Base-by-base conservation (phyloP, 2,797 vertebrate genomes). In the Odontamblyopus lacepedii region DNA sequence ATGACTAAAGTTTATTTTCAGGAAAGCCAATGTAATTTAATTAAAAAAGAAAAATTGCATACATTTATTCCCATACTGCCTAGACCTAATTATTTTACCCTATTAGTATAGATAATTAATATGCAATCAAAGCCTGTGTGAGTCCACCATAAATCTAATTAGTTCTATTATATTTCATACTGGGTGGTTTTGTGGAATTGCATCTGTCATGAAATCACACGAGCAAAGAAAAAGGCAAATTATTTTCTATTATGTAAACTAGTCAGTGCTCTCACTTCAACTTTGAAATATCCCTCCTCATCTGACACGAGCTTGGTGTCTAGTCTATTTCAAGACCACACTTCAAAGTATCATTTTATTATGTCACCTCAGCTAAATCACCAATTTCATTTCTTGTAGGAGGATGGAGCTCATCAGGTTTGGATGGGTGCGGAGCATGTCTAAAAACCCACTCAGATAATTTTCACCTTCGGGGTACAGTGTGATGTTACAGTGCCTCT, bases 391-490 rank as follows among this genome's bases (percentile, higher is more conserved):
- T 69, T 73, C 71, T 66, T 63, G 68, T 76, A 68, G 70, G 35
- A 65, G 64, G 27, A 16, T 18, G 64, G 41, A 18, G 63, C 44
- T 15, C 23, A 66, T 29, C 23, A 78, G 13, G 70, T 72, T 79
- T 77, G 16, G 65, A 19, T 53, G 55, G 9, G 38, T 78, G 57
- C 63, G 63, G 63, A 65, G 38, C 29, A 69, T 71, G 72, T 72
- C 50, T 63, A 57, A 55, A 65, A 73, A 78, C 63, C 71, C 60
- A 29, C 67, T 38, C 35, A 73, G 78, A 82, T 72, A 78, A 60
- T 60, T 77, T 86, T 87, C 75, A 81, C 55, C 23, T 29, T 7
- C 73, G 70, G 79, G 81, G 83, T 84, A 78, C 68, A 70, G 61
- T 69, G 67, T 61, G 69, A 78, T 85, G 74, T 35, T 59, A 70